Evolutionary conservation across 2,888 invertebrate species (phyloP).

Genomic region (Syritta pipiens): DNA sequence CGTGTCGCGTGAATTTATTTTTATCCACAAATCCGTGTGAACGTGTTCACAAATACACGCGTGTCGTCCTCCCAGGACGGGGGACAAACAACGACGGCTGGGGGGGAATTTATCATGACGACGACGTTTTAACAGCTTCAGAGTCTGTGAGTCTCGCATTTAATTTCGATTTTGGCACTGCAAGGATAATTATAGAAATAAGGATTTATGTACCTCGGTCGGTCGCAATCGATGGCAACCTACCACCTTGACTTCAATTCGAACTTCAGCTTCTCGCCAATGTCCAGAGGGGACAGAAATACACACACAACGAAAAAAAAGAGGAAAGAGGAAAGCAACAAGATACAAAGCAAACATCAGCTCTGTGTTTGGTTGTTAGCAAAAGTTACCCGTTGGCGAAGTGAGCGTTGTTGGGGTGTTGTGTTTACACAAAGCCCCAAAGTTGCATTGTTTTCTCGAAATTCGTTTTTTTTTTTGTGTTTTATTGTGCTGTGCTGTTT

Average conservation of each 20-base stretch:
- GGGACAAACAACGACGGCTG: slow-evolving; percentile 33
- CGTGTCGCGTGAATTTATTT: slow-evolving; percentile 45
- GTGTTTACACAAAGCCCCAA: slow-evolving; percentile 52
- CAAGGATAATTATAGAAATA: slow-evolving; percentile 48
- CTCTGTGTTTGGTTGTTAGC: slow-evolving; percentile 14
- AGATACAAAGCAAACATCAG: slow-evolving; percentile 14
- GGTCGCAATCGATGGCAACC: slow-evolving; percentile 8
- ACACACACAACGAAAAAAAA: background rate
- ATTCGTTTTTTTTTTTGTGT: slow-evolving; percentile 11
- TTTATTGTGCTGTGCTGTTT: background rate
- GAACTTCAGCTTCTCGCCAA: background rate
- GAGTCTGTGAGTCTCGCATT: slow-evolving; percentile 29
- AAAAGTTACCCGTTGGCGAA: slow-evolving; percentile 27
- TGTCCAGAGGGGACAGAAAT: slow-evolving; percentile 5
- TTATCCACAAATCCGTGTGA: slow-evolving; percentile 45
- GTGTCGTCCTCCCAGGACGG: background rate
- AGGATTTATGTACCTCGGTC: slow-evolving; percentile 50
- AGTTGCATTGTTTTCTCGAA: slow-evolving; percentile 51
- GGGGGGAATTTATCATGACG: slow-evolving; percentile 23
- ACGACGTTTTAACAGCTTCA: background rate
- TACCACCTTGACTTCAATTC: slow-evolving; percentile 32
- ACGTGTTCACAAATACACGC: slow-evolving; percentile 14
- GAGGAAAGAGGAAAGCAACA: background rate
- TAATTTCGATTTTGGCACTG: slow-evolving; percentile 52
- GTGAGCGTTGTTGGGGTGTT: slow-evolving; percentile 39